Evolutionary conservation across 2,888 invertebrate species (phyloP).

Genomic region (Ectobius pallidus): DNA sequence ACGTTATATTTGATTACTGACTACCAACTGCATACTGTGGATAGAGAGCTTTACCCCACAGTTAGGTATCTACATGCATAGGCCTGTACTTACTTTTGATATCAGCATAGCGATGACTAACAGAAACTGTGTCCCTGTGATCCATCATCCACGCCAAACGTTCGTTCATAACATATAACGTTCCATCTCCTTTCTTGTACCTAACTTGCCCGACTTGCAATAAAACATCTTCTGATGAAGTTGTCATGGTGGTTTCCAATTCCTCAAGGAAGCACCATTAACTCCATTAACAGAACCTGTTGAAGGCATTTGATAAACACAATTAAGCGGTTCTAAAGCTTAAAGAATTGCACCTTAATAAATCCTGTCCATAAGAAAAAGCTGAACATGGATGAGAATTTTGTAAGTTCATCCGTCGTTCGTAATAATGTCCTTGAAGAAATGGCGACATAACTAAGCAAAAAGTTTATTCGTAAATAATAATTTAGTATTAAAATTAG

Average conservation of each 20-base stretch:
- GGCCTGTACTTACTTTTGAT: conserved; percentile 86
- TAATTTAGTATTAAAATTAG: no score
- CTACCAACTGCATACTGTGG: no score
- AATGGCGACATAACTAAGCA: conserved; percentile 24
- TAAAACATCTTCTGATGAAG: conserved; percentile 93
- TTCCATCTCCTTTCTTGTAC: conserved; percentile 96
- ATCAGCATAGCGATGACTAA: conserved; percentile 93
- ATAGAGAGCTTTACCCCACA: no score
- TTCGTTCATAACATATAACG: conserved; percentile 93
- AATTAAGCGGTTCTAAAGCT: no score
- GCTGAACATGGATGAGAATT: no score
- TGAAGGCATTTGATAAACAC: no score
- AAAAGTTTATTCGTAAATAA: not conserved
- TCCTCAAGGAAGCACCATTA: not conserved
- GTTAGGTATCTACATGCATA: no score
- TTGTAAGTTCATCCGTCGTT: no score
- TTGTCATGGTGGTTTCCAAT: conserved; percentile 67
- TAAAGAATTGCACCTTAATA: no score
- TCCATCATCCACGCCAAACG: conserved; percentile 96
- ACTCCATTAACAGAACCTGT: not conserved
- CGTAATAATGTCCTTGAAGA: conserved; percentile 33
- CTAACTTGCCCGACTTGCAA: conserved; percentile 91
- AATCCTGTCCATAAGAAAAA: no score
- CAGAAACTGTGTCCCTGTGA: conserved; percentile 88
- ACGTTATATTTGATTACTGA: no score